Conservation (phyloP, 2,888 invertebrate genomes). For the Acanthacorydalis orientalis region DNA sequence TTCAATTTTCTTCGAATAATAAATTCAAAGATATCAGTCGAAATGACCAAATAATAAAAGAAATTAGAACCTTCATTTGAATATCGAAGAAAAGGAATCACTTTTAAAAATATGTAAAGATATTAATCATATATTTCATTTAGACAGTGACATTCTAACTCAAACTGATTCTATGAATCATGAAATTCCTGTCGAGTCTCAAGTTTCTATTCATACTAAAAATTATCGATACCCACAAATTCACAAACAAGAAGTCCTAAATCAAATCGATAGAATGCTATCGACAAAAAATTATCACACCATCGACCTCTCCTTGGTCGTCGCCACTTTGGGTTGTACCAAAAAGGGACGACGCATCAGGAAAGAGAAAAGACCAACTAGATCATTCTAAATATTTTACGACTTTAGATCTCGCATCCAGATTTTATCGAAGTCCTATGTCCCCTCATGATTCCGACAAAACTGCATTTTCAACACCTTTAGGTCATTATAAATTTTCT, state of each 20-base stretch:
- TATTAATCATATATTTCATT: constrained; percentile 3
- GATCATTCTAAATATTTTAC: constrained; percentile 16
- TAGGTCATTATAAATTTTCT: constrained; percentile 15
- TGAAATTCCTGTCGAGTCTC: constrained; percentile 7
- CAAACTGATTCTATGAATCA: constrained; percentile 10
- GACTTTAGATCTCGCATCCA: constrained; percentile 16
- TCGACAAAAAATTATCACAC: constrained; percentile 11
- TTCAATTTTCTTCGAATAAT: too few species aligned
- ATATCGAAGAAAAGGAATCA: constrained; percentile 2
- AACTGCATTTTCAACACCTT: constrained; percentile 15
- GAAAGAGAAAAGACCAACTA: constrained; percentile 14
- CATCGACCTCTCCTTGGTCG: constrained; percentile 10
- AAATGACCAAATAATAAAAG: not conserved
- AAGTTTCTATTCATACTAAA: constrained; percentile 10
- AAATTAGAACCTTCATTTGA: not conserved
- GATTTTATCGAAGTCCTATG: constrained; percentile 18
- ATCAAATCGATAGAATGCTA: constrained; percentile 13
- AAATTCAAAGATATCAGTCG: too few species aligned
- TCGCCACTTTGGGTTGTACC: constrained; percentile 14
- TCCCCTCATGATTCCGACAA: constrained; percentile 13
- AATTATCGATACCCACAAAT: constrained; percentile 11
- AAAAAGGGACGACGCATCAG: constrained; percentile 11
- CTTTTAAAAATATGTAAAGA: constrained; percentile 7
- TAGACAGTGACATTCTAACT: constrained; percentile 8
- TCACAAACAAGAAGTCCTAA: constrained; percentile 13